These are phyloP conservation scores for Alca torda DNA, from an alignment of 2,797 vertebrate species.

Conservation along the genomic window DNA sequence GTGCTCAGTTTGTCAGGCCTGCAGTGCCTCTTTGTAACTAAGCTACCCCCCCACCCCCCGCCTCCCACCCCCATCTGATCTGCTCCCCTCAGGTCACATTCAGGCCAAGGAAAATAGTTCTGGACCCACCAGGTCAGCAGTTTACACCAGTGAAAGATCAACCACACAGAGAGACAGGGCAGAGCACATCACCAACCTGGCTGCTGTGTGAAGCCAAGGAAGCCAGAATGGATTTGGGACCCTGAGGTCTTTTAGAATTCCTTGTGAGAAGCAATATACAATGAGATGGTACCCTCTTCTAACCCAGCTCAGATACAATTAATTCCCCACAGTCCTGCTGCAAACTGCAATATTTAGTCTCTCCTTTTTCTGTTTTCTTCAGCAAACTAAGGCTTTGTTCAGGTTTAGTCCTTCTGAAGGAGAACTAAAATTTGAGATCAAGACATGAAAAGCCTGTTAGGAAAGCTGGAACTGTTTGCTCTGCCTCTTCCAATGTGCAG, in stretches of 20 bases:
- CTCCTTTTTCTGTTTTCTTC: neutral
- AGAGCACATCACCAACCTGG: neutral
- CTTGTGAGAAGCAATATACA: neutral
- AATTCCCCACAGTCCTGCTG: neutral
- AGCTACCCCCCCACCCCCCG: neutral
- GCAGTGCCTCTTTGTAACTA: neutral
- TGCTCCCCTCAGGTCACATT: neutral
- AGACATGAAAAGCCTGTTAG: neutral
- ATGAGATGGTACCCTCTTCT: neutral
- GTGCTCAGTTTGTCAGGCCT: neutral
- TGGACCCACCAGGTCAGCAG: rapidly evolving
- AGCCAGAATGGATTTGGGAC: neutral
- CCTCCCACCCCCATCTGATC: too few species aligned
- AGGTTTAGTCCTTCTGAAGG: neutral
- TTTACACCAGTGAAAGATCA: neutral
- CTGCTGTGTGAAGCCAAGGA: neutral
- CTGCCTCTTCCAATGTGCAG: neutral
- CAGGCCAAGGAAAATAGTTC: neutral
- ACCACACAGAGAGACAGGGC: neutral
- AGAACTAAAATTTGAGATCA: neutral
- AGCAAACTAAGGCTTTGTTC: neutral
- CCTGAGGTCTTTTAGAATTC: neutral
- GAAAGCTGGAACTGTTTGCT: neutral
- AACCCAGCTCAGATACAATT: neutral
- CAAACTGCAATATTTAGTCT: neutral